phyloP scores from a whole-genome alignment of 1,140 invertebrate species.

The Hylyphantes graminicola region DNA sequence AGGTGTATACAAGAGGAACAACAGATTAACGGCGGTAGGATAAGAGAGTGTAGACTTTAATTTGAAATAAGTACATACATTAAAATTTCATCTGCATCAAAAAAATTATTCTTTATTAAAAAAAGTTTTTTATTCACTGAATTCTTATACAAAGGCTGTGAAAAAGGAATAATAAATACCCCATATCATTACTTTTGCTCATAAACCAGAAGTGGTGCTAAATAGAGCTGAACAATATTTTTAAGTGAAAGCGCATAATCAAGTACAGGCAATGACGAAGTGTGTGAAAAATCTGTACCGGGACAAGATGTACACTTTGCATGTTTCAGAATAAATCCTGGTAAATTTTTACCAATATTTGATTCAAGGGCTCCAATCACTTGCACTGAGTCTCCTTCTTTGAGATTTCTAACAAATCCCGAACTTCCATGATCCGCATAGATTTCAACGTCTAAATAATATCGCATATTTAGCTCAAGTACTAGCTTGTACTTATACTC shows the following conservation, averaged over 20 bases:
- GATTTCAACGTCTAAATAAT: constrained; percentile 38
- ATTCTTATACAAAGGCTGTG: background rate
- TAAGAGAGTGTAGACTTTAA: too few species aligned
- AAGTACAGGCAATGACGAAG: background rate
- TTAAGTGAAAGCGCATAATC: constrained; percentile 20
- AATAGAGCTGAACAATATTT: constrained; percentile 45
- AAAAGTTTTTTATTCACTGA: too few species aligned
- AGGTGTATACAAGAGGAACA: too few species aligned
- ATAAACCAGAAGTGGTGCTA: constrained; percentile 31
- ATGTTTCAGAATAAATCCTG: constrained; percentile 10
- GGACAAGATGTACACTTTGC: constrained; percentile 37
- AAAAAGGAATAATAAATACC: background rate
- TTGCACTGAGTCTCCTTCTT: constrained; percentile 47
- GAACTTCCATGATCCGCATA: constrained; percentile 25
- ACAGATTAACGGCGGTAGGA: too few species aligned
- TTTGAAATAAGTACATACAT: too few species aligned
- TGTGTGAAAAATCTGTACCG: background rate
- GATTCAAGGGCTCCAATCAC: constrained; percentile 28
- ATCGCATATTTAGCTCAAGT: constrained; percentile 30
- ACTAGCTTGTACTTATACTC: constrained; percentile 38
- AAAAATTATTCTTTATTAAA: too few species aligned
- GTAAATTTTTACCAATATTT: constrained; percentile 35
- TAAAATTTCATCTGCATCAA: too few species aligned
- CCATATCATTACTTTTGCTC: constrained; percentile 5
- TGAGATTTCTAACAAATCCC: constrained; percentile 21